A percentile compares a stretch with the other conserved stretches of the same genome.
phyloP scores from a whole-genome alignment of 1,140 invertebrate genomes.

The Drosophila santomea region DNA sequence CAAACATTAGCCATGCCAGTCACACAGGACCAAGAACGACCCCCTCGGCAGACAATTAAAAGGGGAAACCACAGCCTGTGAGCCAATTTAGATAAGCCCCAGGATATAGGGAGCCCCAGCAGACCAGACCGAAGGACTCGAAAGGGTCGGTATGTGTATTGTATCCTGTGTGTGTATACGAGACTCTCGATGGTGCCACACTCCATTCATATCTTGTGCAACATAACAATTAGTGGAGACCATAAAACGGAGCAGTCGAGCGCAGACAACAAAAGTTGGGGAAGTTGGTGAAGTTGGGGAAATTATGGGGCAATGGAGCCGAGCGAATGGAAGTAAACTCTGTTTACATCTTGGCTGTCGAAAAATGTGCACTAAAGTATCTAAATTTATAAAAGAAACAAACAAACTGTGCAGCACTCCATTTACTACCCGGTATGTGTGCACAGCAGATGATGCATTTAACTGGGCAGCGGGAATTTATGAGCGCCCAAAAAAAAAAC shows the following conservation, averaged over 20 bases:
- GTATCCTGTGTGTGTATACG: neutral
- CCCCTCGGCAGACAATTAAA: conserved; percentile 53
- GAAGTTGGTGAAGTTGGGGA: conserved; percentile 33
- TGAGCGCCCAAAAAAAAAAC: conserved; percentile 37
- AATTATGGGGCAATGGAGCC: conserved; percentile 10
- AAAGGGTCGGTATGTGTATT: neutral
- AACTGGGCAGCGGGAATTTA: conserved; percentile 65
- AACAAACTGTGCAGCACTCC: conserved; percentile 55
- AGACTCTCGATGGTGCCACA: conserved; percentile 45
- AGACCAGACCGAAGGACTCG: conserved; percentile 6
- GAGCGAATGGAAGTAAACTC: conserved; percentile 11
- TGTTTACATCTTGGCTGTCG: conserved; percentile 59
- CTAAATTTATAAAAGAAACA: conserved; percentile 82
- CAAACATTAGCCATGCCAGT: conserved; percentile 56
- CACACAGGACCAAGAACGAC: conserved; percentile 30
- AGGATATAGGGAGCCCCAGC: conserved; percentile 26
- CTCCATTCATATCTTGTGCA: conserved; percentile 80
- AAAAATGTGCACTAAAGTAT: conserved; percentile 75
- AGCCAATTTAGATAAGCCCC: conserved; percentile 76
- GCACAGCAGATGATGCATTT: conserved; percentile 66
- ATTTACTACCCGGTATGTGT: conserved; percentile 38
- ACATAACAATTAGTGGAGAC: conserved; percentile 74
- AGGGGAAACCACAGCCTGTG: conserved; percentile 56
- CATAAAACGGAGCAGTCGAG: conserved; percentile 54
- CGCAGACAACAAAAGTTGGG: conserved; percentile 27